Conservation (phyloP, 2,113 vertebrate species). For the Atherinomorus stipes region DNA sequence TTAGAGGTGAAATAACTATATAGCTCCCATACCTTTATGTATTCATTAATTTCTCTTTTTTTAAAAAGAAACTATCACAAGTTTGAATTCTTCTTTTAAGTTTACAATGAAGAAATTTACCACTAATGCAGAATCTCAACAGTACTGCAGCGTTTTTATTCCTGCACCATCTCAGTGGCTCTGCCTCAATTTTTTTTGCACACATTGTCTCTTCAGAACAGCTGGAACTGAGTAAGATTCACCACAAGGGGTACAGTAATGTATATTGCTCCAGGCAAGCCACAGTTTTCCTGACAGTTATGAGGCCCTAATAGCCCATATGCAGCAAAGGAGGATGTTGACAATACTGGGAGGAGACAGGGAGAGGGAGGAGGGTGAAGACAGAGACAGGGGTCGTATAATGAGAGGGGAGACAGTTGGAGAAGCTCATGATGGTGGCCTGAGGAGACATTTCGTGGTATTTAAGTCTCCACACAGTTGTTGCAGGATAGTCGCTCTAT, state of each 20-base stretch:
- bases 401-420: slow-evolving; percentile 70
- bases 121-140: slow-evolving; percentile 10
- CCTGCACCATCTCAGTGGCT: slow-evolving; percentile 29
- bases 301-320: slow-evolving; percentile 52
- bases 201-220: slow-evolving; percentile 40
- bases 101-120: background rate
- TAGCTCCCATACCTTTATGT: no score
- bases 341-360: slow-evolving; percentile 39
- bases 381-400: slow-evolving; percentile 44
- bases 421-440: slow-evolving; percentile 48
- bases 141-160: background rate
- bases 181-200: slow-evolving; percentile 25
- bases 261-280: slow-evolving; percentile 55
- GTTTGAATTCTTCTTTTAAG: background rate
- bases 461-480: slow-evolving; percentile 52
- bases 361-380: slow-evolving; percentile 18
- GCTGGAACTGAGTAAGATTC: slow-evolving; percentile 50
- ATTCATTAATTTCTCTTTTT: no score
- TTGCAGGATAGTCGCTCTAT: slow-evolving; percentile 3
- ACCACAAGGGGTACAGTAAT: slow-evolving; percentile 48
- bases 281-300: slow-evolving; percentile 68
- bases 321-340: slow-evolving; percentile 60
- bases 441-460: slow-evolving; percentile 42
- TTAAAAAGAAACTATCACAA: no score
- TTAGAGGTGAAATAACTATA: no score